These are phyloP conservation scores for Callosobruchus maculatus DNA, from an alignment of 2,888 invertebrate species.

Conservation along the genomic window DNA sequence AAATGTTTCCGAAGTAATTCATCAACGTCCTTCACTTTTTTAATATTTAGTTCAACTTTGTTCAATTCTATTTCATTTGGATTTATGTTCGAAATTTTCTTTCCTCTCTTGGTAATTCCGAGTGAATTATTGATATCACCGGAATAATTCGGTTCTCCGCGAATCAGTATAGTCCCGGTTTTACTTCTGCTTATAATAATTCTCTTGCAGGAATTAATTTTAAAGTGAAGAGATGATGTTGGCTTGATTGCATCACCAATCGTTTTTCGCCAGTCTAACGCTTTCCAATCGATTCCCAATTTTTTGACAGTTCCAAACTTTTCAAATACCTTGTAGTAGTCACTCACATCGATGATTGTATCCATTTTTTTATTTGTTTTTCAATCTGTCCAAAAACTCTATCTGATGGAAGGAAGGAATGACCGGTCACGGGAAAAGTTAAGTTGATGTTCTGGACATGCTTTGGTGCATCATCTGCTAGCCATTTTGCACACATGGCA, in stretches of 20 bases:
- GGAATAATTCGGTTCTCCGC: slow-evolving; percentile 3
- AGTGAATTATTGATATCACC: background rate
- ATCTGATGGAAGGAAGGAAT: slow-evolving; percentile 11
- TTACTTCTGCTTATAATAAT: slow-evolving; percentile 2
- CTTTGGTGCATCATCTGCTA: slow-evolving; percentile 1
- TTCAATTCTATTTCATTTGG: slow-evolving; percentile 4
- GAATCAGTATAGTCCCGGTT: background rate
- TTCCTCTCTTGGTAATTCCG: slow-evolving; percentile 1
- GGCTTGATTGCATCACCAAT: background rate
- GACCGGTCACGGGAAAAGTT: slow-evolving; percentile 10
- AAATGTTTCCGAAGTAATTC: background rate
- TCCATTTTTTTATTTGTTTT: background rate
- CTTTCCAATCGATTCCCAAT: background rate
- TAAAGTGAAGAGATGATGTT: background rate
- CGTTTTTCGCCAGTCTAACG: background rate
- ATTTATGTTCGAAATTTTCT: slow-evolving; percentile 1
- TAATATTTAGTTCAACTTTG: background rate
- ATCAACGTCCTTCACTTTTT: too few species aligned
- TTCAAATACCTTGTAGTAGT: background rate
- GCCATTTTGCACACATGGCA: slow-evolving; percentile 13
- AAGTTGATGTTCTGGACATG: slow-evolving; percentile 9
- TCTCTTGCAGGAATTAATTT: background rate
- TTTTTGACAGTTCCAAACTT: slow-evolving; percentile 1
- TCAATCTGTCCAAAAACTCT: slow-evolving; percentile 13
- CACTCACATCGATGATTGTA: background rate